Evolutionary conservation across 1,140 invertebrate genomes (phyloP).

Genomic region (Oscheius sp.): DNA sequence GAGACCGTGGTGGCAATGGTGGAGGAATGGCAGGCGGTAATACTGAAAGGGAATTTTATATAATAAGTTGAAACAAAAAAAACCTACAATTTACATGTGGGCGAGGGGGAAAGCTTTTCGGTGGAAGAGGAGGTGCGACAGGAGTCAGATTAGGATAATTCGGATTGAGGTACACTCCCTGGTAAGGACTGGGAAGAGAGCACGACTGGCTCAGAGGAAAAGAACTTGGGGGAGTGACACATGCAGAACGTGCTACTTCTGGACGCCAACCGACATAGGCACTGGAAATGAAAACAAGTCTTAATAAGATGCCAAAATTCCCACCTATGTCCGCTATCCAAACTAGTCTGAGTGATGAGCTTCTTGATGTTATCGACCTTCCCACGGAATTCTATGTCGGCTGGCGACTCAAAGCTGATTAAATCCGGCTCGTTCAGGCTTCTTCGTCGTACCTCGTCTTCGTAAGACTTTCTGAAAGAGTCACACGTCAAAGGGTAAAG

Average conservation of each 20-base stretch:
- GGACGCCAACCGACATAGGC: not conserved
- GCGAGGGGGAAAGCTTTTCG: not conserved
- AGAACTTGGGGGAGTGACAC: not conserved
- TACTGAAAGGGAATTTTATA: not conserved
- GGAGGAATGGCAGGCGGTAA: not conserved
- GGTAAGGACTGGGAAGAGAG: not conserved
- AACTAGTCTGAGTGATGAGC: not conserved
- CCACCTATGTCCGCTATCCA: too few relatives aligned
- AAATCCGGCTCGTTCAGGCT: slow-evolving; percentile 8
- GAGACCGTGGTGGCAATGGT: not conserved
- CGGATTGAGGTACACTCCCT: too few relatives aligned
- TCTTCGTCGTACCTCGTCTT: slow-evolving; percentile 15
- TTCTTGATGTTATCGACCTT: slow-evolving; percentile 16
- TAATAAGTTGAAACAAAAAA: not conserved
- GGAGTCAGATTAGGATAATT: not conserved
- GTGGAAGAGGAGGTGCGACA: not conserved
- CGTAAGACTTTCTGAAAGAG: slow-evolving; percentile 18
- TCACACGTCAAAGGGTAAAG: not conserved
- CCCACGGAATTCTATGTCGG: not conserved
- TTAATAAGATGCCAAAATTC: too few relatives aligned
- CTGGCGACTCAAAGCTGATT: slow-evolving; percentile 24
- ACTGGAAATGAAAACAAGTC: not conserved
- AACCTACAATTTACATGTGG: not conserved
- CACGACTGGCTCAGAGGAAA: not conserved
- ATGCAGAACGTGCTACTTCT: not conserved